phyloP scores from a whole-genome alignment of 2,888 invertebrate species.

The Oscheius myriophilus region DNA sequence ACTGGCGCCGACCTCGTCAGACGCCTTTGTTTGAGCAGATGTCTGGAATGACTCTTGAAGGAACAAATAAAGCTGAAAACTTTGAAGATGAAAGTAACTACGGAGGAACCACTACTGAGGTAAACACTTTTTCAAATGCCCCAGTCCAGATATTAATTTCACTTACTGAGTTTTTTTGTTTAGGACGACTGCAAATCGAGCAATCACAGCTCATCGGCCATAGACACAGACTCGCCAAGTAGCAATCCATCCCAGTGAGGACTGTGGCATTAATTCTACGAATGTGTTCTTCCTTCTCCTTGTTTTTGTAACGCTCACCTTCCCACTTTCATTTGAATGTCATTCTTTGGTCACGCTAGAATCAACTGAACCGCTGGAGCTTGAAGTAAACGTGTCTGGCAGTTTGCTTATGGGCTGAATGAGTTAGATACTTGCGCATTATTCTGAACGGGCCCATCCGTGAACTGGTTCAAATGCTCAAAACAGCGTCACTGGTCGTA shows the following conservation, averaged over 20 bases:
- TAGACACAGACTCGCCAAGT: constrained; percentile 30
- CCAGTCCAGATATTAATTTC: too few relatives aligned
- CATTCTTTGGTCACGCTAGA: constrained; percentile 26
- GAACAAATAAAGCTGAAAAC: constrained; percentile 16
- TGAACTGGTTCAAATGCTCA: constrained; percentile 27
- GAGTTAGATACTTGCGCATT: background rate
- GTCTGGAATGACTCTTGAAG: constrained; percentile 21
- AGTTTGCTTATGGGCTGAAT: constrained; percentile 15
- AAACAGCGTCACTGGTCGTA: constrained; percentile 27
- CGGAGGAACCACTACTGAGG: constrained; percentile 54
- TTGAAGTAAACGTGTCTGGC: constrained; percentile 10
- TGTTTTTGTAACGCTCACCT: constrained; percentile 6
- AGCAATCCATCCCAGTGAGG: constrained; percentile 28
- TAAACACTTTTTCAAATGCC: background rate
- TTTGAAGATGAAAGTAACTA: constrained; percentile 54
- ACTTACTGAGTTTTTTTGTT: background rate
- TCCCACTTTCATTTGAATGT: constrained; percentile 19
- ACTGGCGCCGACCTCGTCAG: constrained; percentile 29
- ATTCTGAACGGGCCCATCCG: constrained; percentile 16
- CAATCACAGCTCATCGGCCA: constrained; percentile 22
- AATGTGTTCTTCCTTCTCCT: constrained; percentile 6
- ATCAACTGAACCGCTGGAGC: constrained; percentile 22
- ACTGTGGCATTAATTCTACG: background rate
- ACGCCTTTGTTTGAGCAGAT: constrained; percentile 25
- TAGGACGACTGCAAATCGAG: constrained; percentile 34